Base-by-base conservation (phyloP, 2,113 vertebrate genomes). In the Jaculus jaculus region DNA sequence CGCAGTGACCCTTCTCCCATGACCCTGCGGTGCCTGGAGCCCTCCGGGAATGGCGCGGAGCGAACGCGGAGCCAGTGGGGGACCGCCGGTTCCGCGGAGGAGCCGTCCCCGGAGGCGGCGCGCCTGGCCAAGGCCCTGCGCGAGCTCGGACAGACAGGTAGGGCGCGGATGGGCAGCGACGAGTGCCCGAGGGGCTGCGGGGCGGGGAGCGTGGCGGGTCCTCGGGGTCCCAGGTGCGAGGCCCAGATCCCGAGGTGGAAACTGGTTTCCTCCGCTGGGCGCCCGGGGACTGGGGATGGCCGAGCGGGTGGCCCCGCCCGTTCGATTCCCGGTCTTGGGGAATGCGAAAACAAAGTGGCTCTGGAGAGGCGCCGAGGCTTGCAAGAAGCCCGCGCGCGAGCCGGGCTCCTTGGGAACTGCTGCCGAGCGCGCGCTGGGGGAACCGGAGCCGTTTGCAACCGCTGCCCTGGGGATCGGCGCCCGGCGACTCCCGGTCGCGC, bases 101-200 rank as follows among this genome's bases (percentile, higher is more conserved):
- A 97, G 66, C 92, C 86, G 72, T 84, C 96, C 80, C 96, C 96
- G 3, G 96, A 97, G 92, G 95, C 96, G 32, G 93, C 94, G 72
- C 82, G 88, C 1, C 83, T 97, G 90, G 96, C 92, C 2, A 96
- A 96, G 83, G 97, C 97, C 92, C 91, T 97, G 77, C 96, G 95
- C 34, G 97, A 97, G 69, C 94, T 97, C 54, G 73, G 94, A 32
- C 96, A 96, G n/a, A 96, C 97, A 96, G 97, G 97, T 97, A 97
- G 79, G 96, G 47, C 73, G 47, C 61, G 1, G 90, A 37, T 2
- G 21, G 8, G 90, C n/a, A 24, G 23, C 42, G 18, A 4, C 16
- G 83, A 11, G 54, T 6, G 54, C n/a, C n/a, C 34, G 77, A 84
- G 84, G 61, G 37, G 39, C 83, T 61, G 84, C 21, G 3, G 16